Conservation (phyloP, 1,140 invertebrate genomes). For the Carcinoscorpius rotundicauda region DNA sequence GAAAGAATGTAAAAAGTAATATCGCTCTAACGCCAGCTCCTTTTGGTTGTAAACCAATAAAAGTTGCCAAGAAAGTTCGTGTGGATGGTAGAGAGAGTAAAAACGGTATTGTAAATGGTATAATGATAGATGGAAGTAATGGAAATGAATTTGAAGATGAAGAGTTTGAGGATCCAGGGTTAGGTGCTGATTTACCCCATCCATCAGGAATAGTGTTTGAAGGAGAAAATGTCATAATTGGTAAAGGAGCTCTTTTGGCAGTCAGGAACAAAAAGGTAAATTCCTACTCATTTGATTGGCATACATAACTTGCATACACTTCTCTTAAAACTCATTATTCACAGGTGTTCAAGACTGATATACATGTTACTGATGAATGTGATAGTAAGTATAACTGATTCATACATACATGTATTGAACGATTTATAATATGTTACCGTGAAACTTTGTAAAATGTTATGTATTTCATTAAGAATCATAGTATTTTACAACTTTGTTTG, state of each 20-base stretch:
- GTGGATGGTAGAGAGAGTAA: conserved; percentile 26
- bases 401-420: no score
- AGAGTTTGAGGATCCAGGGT: conserved; percentile 37
- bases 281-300: background rate
- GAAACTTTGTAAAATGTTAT: no score
- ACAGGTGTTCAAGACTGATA: no score
- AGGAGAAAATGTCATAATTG: conserved; percentile 78
- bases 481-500: no score
- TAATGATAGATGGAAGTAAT: conserved; percentile 44
- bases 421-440: no score
- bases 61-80: conserved; percentile 6
- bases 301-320: no score
- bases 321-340: no score
- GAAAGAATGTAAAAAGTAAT: conserved; percentile 23
- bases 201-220: conserved; percentile 62
- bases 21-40: conserved; percentile 20
- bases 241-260: conserved; percentile 62
- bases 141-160: conserved; percentile 38
- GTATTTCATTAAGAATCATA: no score
- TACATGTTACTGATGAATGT: no score
- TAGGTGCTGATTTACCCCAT: conserved; percentile 34
- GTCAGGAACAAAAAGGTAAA: conserved; percentile 49
- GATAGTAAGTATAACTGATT: no score
- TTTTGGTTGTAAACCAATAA: conserved; percentile 17
- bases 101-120: conserved; percentile 35